phyloP scores from a whole-genome alignment of 2,113 vertebrate genomes.

The Hydrolagus affinis region DNA sequence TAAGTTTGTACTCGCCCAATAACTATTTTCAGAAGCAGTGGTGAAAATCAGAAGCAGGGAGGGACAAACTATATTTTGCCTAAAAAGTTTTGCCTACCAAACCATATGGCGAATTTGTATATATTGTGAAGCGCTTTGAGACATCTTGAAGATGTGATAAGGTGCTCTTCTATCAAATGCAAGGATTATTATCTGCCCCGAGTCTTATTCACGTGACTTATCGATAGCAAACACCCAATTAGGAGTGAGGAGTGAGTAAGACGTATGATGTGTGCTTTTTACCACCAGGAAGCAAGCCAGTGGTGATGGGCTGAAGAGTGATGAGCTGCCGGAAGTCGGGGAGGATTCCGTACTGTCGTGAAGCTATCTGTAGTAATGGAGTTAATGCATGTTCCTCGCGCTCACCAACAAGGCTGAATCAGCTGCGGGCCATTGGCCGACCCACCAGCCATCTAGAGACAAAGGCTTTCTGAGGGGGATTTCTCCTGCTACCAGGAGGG shows the following conservation, averaged over 20 bases:
- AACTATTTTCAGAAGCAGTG: background rate
- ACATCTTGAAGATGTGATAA: too few relatives aligned
- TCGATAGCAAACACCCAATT: too few relatives aligned
- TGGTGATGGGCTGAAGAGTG: conserved; percentile 63
- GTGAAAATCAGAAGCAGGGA: too few relatives aligned
- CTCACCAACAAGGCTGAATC: background rate
- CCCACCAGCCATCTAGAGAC: background rate
- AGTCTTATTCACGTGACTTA: too few relatives aligned
- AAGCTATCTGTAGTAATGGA: conserved; percentile 39
- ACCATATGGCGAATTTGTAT: too few relatives aligned
- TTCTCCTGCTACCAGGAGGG: background rate
- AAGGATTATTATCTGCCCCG: too few relatives aligned
- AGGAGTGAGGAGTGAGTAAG: background rate
- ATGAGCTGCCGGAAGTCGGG: conserved; percentile 67
- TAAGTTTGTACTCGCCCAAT: conserved; percentile 25
- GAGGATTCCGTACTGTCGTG: conserved; percentile 79
- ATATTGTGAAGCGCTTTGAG: too few relatives aligned
- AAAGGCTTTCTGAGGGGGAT: background rate
- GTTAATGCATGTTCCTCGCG: background rate
- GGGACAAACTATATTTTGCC: too few relatives aligned
- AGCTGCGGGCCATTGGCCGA: background rate
- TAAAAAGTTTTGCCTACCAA: too few relatives aligned
- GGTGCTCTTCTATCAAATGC: too few relatives aligned
- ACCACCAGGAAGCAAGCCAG: conserved; percentile 78
- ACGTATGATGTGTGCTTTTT: conserved; percentile 33